Evolutionary conservation across 2,797 vertebrate species (phyloP), one percentile per base, ranked within the genome.

Genomic region (Enteromius anoplus): DNA sequence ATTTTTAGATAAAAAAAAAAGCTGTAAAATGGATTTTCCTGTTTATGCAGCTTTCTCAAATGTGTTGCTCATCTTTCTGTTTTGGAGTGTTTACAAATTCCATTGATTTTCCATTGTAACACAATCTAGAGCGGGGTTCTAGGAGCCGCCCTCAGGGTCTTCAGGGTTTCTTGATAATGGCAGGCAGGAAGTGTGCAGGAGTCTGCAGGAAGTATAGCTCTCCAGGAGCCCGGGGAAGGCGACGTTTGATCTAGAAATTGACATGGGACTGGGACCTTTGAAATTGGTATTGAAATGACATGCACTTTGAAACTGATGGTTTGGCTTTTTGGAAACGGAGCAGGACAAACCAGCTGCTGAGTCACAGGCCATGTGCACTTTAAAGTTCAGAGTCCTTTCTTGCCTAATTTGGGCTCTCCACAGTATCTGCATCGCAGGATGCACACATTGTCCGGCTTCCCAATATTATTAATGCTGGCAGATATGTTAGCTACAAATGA

Each of bases 301-400:
- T 65, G 75, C 23, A 65, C 75, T 65, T 78, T 78, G 42, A 47
- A 0, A 64, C 42, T 21, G 75, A 65, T 47, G 40, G 5, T 64
- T 78, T 78, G 26, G 15, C 40, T 78, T 73, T 78, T 65, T 65
- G 60, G 60, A 49, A 47, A 34, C 40, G 0, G 75, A 68, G 47
- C 70, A 21, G 60, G 26, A 62, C 60, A 23, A 26, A 65, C 17
- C 58, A 64, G 21, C 5, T 23, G 80, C 51, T 53, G 47, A 42
- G 2, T 65, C 32, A 42, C 21, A 19, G 29, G 23, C 29, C 32
- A 19, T 60, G 21, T 34, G 15, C 29, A 65, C 82, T 60, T 83
- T 37, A 26, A 45, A 55, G 60, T 69, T 49, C 69, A 85, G 77
- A 83, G 86, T 80, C 75, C 72, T 64, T 49, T 70, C 26, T 84